A percentile compares a stretch with the other conserved stretches of the same genome.
phyloP scores from a whole-genome alignment of 2,888 invertebrate species.

The Caenorhabditis virilis region DNA sequence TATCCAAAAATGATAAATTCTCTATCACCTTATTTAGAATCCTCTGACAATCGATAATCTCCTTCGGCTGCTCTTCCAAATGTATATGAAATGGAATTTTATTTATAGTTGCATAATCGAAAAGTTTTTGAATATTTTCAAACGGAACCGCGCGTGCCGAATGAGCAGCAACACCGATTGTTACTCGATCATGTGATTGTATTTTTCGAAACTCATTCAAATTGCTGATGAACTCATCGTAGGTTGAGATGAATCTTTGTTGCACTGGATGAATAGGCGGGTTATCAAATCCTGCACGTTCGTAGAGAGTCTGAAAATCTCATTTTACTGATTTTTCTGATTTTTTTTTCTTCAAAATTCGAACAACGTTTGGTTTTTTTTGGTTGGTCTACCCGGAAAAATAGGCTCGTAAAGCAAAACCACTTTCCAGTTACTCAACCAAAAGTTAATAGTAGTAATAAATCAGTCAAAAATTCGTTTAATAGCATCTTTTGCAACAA shows the following conservation, averaged over 20 bases:
- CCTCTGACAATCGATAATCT: slow-evolving; percentile 52
- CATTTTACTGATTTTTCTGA: neutral
- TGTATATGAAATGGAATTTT: slow-evolving; percentile 65
- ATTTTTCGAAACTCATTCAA: slow-evolving; percentile 36
- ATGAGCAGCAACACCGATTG: slow-evolving; percentile 59
- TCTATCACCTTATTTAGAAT: neutral
- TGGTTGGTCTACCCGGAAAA: too few relatives aligned
- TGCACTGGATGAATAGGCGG: slow-evolving; percentile 53
- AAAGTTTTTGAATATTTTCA: slow-evolving; percentile 44
- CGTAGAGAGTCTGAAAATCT: slow-evolving; percentile 61
- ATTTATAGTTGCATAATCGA: slow-evolving; percentile 39
- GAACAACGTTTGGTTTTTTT: too few relatives aligned
- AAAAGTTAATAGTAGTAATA: too few relatives aligned
- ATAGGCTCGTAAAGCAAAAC: too few relatives aligned
- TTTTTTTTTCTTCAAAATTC: neutral
- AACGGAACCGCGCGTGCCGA: slow-evolving; percentile 63
- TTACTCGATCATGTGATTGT: slow-evolving; percentile 15
- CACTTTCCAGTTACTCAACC: too few relatives aligned
- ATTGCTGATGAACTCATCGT: slow-evolving; percentile 51
- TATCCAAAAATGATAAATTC: too few relatives aligned
- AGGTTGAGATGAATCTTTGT: slow-evolving; percentile 47
- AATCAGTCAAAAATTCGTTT: too few relatives aligned
- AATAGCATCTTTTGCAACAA: too few relatives aligned
- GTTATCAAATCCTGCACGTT: slow-evolving; percentile 57
- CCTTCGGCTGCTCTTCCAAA: slow-evolving; percentile 67